These are phyloP conservation scores for Sminthurinus aureus DNA, from an alignment of 2,888 invertebrate species.

Conservation along the genomic window DNA sequence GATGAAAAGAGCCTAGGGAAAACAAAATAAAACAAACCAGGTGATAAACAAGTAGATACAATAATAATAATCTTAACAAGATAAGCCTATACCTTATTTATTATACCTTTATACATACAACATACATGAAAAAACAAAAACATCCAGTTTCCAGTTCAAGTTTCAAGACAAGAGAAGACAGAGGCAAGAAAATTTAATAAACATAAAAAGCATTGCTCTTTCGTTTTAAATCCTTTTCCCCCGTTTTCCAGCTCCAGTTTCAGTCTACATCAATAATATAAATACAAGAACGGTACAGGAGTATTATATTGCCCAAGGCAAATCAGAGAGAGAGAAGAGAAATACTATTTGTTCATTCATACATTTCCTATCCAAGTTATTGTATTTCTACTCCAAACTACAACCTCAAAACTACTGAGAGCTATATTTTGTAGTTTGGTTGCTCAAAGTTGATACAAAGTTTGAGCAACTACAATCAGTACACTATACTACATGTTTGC, in stretches of 20 bases:
- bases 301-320: background rate
- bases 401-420: no score
- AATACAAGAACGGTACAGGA: background rate
- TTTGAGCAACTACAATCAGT: no score
- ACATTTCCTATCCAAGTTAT: no score
- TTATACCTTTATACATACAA: background rate
- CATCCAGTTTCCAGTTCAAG: no score
- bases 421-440: no score
- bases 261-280: no score
- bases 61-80: no score
- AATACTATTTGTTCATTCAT: no score
- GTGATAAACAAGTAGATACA: background rate
- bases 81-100: background rate
- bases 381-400: no score
- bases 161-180: background rate
- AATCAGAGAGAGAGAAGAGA: background rate
- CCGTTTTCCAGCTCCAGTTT: no score
- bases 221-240: slow-evolving; percentile 33
- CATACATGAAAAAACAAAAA: background rate
- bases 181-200: slow-evolving; percentile 29
- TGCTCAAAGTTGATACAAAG: no score
- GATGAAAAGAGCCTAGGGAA: background rate
- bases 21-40: background rate
- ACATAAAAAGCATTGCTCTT: slow-evolving; percentile 26
- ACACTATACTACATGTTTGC: no score